Evolutionary conservation across 1,140 invertebrate genomes (phyloP), one percentile per base, ranked within the genome.

Genomic region (Drosophila jambulina): DNA sequence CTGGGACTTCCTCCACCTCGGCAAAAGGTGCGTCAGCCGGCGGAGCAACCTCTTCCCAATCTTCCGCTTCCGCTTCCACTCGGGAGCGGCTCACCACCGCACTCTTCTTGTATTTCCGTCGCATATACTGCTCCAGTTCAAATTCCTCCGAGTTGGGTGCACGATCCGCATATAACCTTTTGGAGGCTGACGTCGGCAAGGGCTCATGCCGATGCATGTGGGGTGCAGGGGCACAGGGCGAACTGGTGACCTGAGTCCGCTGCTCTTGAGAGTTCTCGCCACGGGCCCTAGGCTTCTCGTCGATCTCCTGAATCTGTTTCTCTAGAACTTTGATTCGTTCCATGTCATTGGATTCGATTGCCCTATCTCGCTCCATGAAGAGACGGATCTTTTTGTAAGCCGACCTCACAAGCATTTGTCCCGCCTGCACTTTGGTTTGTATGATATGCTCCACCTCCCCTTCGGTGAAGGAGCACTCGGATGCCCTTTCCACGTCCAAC

Each of bases 281-380:
- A 4, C 12, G 25, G 9, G 1, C 3, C 25, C 19, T 42, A 1
- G 25, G 42, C 19, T 63, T 46, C 19, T 71, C 46, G 23, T 83
- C 81, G 7, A 80, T 67, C 40, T 36, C 46, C 17, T 53, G 45
- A 17, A 84, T 83, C n/a, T 76, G 12, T 5, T 43, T 49, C 2
- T 83, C 81, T 17, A 83, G 4, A 9, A 12, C 13, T 3, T 27
- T 27, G 7, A 74, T 58, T n/a, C 48, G 63, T 19, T 63, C 51
- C 34, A 53, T 1, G 10, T 83, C 65, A 23, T 84, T 63, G 2
- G 27, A 15, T 3, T 40, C 48, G 4, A 68, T 23, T 1, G 81
- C 81, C 34, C 45, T 57, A n/a, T 80, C 71, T 3, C 71, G 61
- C 25, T 80, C 57, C 58, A 49, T 77, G 8, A 84, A 61, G 17